phyloP scores from a whole-genome alignment of 1,140 invertebrate genomes.

The Penaeus vannamei region DNA sequence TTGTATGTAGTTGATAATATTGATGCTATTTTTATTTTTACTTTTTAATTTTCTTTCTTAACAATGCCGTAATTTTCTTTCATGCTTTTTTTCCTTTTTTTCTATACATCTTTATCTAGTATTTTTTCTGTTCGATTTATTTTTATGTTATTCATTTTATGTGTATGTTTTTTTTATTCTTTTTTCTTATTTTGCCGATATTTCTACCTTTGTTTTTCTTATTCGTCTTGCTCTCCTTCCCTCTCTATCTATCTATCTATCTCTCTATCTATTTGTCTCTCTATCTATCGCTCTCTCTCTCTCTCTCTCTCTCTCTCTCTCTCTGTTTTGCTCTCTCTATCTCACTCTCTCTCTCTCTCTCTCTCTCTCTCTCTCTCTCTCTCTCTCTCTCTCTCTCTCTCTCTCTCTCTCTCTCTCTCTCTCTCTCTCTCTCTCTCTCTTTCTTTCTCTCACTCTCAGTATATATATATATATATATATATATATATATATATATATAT shows the following conservation, averaged over 20 bases:
- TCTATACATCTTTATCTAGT: too few relatives aligned
- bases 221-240: too few relatives aligned
- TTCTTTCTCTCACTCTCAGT: background rate
- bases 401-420: background rate
- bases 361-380: background rate
- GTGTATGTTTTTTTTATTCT: too few relatives aligned
- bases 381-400: background rate
- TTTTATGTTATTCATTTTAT: too few relatives aligned
- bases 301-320: background rate
- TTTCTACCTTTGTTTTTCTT: too few relatives aligned
- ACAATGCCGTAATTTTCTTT: too few relatives aligned
- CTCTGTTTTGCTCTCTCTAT: background rate
- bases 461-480: background rate
- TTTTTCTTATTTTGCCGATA: too few relatives aligned
- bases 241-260: background rate
- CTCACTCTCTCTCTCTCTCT: background rate
- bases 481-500: background rate
- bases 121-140: too few relatives aligned
- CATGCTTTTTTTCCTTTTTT: too few relatives aligned
- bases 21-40: too few relatives aligned
- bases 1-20: too few relatives aligned
- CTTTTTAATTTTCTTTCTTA: too few relatives aligned
- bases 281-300: background rate
- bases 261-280: background rate
- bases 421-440: constrained; percentile 12